Conservation (phyloP, 2,797 vertebrate species). For the Parauchenoglanis punctatus region DNA sequence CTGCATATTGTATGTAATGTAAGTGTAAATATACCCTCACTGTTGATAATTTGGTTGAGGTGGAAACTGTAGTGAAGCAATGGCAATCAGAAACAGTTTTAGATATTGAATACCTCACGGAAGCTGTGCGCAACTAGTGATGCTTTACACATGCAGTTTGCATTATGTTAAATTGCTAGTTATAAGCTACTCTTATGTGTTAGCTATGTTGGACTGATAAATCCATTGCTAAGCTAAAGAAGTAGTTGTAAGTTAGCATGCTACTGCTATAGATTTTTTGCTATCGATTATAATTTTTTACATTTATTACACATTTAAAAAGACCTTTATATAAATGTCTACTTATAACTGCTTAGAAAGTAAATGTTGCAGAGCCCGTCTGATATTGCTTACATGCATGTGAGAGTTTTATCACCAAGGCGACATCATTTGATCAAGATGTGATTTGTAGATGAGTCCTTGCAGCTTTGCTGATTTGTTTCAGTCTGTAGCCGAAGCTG, state of each 20-base stretch:
- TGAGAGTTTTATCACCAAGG: background rate
- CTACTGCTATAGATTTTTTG: background rate
- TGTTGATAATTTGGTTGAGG: background rate
- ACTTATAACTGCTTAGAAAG: background rate
- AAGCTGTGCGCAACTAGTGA: background rate
- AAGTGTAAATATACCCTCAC: background rate
- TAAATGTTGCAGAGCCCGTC: background rate
- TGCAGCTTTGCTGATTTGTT: conserved; percentile 1
- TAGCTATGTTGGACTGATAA: background rate
- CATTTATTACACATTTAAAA: background rate
- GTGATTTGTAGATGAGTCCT: too few species aligned
- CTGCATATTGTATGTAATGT: background rate
- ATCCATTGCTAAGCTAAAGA: background rate
- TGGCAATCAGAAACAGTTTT: background rate
- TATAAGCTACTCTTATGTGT: background rate
- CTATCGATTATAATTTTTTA: too few species aligned
- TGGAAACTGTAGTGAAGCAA: background rate
- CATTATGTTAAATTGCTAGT: background rate
- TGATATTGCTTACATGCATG: background rate
- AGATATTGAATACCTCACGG: background rate
- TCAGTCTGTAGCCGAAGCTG: background rate
- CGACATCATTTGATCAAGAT: too few species aligned
- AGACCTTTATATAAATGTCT: background rate
- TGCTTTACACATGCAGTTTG: conserved; percentile 4
- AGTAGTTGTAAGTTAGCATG: background rate